phyloP scores from a whole-genome alignment of 2,888 invertebrate genomes.

The Lasiommata megera region DNA sequence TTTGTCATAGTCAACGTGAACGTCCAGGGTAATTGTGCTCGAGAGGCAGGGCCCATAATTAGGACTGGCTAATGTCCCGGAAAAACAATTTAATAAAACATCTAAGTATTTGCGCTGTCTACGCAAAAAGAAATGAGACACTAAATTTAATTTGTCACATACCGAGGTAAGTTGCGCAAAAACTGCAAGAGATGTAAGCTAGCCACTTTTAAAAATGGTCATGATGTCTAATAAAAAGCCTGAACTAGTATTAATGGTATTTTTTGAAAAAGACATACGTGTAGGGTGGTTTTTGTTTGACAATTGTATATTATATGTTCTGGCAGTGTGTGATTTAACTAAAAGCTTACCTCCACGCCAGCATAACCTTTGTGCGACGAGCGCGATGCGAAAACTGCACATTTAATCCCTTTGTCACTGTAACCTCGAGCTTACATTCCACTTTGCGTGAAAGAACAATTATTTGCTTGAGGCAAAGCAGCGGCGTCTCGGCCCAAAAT shows the following conservation, averaged over 20 bases:
- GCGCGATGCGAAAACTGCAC: slow-evolving; percentile 50
- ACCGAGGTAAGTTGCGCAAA: neutral
- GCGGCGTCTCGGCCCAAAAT: too few relatives aligned
- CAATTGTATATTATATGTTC: too few relatives aligned
- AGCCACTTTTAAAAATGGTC: too few relatives aligned
- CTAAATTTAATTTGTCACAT: slow-evolving; percentile 45
- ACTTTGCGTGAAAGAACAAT: slow-evolving; percentile 62
- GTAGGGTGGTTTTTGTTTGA: too few relatives aligned
- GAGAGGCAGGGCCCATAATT: slow-evolving; percentile 66
- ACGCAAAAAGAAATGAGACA: slow-evolving; percentile 74
- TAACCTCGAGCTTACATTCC: slow-evolving; percentile 45
- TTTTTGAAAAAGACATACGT: too few relatives aligned
- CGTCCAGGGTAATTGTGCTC: slow-evolving; percentile 70
- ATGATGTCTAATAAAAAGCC: too few relatives aligned
- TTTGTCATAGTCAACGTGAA: slow-evolving; percentile 74
- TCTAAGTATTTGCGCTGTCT: slow-evolving; percentile 58
- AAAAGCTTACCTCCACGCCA: slow-evolving; percentile 48
- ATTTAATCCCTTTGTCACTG: slow-evolving; percentile 41
- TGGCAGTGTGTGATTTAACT: too few relatives aligned
- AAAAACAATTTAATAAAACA: slow-evolving; percentile 81
- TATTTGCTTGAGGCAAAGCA: slow-evolving; percentile 41
- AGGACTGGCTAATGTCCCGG: slow-evolving; percentile 74
- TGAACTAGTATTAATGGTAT: too few relatives aligned
- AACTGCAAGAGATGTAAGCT: too few relatives aligned
- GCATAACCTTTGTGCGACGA: slow-evolving; percentile 58